A percentile compares a stretch with the other conserved stretches of the same genome.
Conservation (phyloP, 2,888 invertebrate genomes). For the Ellobium chinense region DNA sequence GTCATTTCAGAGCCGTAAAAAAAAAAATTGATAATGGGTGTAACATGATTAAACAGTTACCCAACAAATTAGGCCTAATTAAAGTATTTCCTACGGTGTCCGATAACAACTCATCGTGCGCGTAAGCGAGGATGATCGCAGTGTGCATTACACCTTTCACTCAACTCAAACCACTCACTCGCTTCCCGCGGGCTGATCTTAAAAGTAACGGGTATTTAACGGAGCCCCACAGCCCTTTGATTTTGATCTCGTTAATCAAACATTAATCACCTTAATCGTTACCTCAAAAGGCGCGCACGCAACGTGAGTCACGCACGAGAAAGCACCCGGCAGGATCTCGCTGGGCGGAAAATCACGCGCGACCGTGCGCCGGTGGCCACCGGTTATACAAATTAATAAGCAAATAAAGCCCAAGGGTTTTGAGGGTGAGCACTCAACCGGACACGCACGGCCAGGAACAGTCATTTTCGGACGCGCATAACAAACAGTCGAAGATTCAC, state of each 20-base stretch:
- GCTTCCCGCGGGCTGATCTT: neutral
- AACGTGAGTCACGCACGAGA: constrained; percentile 32
- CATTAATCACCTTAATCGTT: constrained; percentile 19
- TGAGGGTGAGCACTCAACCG: neutral
- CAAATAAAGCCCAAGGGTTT: constrained; percentile 4
- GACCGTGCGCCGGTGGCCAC: neutral
- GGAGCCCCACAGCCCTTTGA: neutral
- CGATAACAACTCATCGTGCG: neutral
- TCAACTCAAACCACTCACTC: neutral
- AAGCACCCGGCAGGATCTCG: neutral
- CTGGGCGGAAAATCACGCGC: constrained; percentile 1
- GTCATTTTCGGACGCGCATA: neutral
- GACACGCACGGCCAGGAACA: neutral
- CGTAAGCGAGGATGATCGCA: neutral
- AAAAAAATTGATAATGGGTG: neutral
- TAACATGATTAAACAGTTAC: neutral
- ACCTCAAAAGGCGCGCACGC: constrained; percentile 13
- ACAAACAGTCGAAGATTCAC: neutral
- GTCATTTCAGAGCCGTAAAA: too few relatives aligned
- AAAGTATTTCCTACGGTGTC: neutral
- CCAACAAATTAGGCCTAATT: neutral
- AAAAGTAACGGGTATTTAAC: neutral
- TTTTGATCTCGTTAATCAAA: constrained; percentile 27
- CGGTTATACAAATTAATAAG: constrained; percentile 26
- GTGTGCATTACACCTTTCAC: neutral